A percentile compares a stretch with the other conserved stretches of the same genome.
Conservation (phyloP, 2,113 vertebrate species). For the Mixornis gularis region DNA sequence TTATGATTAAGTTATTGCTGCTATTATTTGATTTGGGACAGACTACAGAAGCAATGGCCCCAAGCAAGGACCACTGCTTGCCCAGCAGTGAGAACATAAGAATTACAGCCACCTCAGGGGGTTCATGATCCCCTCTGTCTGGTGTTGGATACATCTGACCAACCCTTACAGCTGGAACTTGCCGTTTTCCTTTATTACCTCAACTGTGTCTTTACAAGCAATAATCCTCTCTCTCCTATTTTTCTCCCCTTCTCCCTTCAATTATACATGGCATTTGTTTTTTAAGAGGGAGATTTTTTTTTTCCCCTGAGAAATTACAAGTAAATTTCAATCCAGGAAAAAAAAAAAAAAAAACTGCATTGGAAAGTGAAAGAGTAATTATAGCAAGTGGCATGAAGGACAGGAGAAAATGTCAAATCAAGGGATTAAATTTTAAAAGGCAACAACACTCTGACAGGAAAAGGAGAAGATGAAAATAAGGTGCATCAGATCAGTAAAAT, state of each 20-base stretch:
- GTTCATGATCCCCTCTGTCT: not conserved
- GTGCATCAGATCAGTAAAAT: not conserved
- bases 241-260: not conserved
- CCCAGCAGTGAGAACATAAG: not conserved
- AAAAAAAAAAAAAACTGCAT: not conserved
- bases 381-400: not conserved
- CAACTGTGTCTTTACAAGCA: not conserved
- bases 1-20: not conserved
- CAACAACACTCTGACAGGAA: not conserved
- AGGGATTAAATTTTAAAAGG: slow-evolving; percentile 38
- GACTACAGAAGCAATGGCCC: not conserved
- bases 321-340: not conserved
- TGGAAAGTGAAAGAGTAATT: slow-evolving; percentile 36
- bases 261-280: not conserved
- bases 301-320: not conserved
- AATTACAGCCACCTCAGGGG: not conserved
- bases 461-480: slow-evolving; percentile 20
- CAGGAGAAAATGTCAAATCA: slow-evolving; percentile 10
- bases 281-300: not conserved
- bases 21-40: not conserved
- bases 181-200: not conserved
- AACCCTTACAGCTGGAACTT: not conserved
- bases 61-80: not conserved
- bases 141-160: not conserved
- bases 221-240: not conserved